Base-by-base conservation (phyloP, 2,113 vertebrate genomes). In the Tachuris rubrigastra region DNA sequence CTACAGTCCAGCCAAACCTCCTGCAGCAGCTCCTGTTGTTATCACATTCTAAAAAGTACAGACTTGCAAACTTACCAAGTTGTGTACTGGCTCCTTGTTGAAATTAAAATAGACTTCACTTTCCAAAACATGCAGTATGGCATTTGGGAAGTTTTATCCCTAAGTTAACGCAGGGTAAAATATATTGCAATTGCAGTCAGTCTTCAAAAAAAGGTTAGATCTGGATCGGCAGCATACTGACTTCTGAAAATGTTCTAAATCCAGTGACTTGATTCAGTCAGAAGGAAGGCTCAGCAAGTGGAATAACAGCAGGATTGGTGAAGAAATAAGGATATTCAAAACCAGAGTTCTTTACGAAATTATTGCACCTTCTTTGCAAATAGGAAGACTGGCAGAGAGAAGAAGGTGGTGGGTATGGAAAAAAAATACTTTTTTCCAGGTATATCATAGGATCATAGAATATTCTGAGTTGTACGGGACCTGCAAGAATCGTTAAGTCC, bases 371-470 rank as follows among this genome's bases (percentile, higher is more conserved):
- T 47, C 47, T 55, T 85, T 79, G 35, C 24, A 75, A 77, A 69
- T 5, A 79, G n/a, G 25, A 78, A 82, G 24, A 30, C 9, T 71
- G 30, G 6, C 17, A 72, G 27, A 41, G 27, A 76, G 10, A 49
- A 87, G 9, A 24, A 60, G 9, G 3, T 15, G 24, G 5, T 2
- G 0, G 4, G 6, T 10, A 37, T 19, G 2, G 2, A 42, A 49
- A 87, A 86, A 44, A n/a, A 31, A 46, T n/a, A 21, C 8, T 7
- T 69, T 71, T 76, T 37, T 50, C 28, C 18, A 60, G 17, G 16
- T 55, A 25, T 27, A 28, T n/a, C 16, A 59, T 14, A 14, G 27
- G 68, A 46, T n/a, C 6, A 33, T 28, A n/a, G 9, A 72, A 75
- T 68, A 75, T 27, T n/a, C 46, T 60, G 30, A 47, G 30, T 8